Conservation (phyloP, 2,797 vertebrate species). For the Otus scops region DNA sequence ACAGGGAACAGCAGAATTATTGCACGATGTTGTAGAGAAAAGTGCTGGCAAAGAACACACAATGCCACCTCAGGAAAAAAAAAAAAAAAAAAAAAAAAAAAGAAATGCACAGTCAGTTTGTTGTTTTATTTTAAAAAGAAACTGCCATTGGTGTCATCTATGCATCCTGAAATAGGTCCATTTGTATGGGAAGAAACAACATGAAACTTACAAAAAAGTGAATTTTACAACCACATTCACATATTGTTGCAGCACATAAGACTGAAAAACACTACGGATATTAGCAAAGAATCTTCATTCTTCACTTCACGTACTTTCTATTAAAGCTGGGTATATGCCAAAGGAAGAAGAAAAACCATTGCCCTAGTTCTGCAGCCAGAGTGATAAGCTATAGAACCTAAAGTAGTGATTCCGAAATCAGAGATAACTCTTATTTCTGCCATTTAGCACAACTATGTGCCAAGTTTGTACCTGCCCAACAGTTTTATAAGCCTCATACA, state of each 20-base stretch:
- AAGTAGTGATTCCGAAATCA: background rate
- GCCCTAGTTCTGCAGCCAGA: background rate
- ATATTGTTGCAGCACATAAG: background rate
- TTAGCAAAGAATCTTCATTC: background rate
- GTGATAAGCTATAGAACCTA: background rate
- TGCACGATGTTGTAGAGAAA: background rate
- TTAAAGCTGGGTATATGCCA: background rate
- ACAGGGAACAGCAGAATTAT: background rate
- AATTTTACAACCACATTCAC: background rate
- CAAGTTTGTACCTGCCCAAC: background rate
- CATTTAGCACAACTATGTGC: background rate
- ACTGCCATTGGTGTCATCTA: background rate
- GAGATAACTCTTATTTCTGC: background rate
- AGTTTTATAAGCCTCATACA: background rate
- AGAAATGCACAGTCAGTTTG: background rate
- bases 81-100: background rate
- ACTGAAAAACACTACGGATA: background rate
- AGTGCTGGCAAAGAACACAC: background rate
- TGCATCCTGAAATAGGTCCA: background rate
- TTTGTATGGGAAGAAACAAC: background rate
- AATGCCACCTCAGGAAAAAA: background rate
- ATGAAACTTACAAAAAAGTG: background rate
- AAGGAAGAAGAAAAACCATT: background rate
- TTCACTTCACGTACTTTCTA: background rate
- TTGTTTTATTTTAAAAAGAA: background rate